A percentile compares a stretch with the other conserved stretches of the same genome.
phyloP scores from a whole-genome alignment of 2,888 invertebrate genomes.

The Cheilosia vernalis region DNA sequence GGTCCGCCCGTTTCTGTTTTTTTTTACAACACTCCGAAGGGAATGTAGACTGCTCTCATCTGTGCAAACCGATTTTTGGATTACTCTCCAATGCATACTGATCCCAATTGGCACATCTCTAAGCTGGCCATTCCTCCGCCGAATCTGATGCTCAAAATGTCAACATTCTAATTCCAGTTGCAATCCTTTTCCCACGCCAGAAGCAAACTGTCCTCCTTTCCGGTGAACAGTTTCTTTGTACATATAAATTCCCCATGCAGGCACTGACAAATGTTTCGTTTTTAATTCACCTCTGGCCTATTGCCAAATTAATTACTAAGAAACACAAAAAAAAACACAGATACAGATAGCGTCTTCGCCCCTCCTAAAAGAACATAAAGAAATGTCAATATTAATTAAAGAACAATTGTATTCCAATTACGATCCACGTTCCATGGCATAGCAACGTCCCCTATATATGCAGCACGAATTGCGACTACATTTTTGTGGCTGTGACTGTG shows the following conservation, averaged over 20 bases:
- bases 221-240: slow-evolving; percentile 22
- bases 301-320: slow-evolving; percentile 72
- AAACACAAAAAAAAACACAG: slow-evolving; percentile 1
- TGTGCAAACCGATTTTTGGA: neutral
- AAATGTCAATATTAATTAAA: slow-evolving; percentile 71
- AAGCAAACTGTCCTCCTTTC: slow-evolving; percentile 24
- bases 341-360: slow-evolving; percentile 33
- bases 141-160: neutral
- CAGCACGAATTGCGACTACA: slow-evolving; percentile 9
- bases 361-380: slow-evolving; percentile 14
- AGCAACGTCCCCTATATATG: neutral
- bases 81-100: neutral
- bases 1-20: too few relatives aligned
- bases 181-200: slow-evolving; percentile 47
- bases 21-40: too few relatives aligned
- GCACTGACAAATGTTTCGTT: slow-evolving; percentile 53
- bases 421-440: slow-evolving; percentile 18
- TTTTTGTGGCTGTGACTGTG: slow-evolving; percentile 51
- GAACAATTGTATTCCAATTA: slow-evolving; percentile 66
- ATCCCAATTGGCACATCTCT: neutral
- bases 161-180: slow-evolving; percentile 36
- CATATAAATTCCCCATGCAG: slow-evolving; percentile 27
- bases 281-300: slow-evolving; percentile 68
- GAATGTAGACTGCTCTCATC: too few relatives aligned
- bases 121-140: neutral